A percentile compares a stretch with the other conserved stretches of the same genome.
phyloP scores from a whole-genome alignment of 2,888 invertebrate species.

The Aphrophora alni region DNA sequence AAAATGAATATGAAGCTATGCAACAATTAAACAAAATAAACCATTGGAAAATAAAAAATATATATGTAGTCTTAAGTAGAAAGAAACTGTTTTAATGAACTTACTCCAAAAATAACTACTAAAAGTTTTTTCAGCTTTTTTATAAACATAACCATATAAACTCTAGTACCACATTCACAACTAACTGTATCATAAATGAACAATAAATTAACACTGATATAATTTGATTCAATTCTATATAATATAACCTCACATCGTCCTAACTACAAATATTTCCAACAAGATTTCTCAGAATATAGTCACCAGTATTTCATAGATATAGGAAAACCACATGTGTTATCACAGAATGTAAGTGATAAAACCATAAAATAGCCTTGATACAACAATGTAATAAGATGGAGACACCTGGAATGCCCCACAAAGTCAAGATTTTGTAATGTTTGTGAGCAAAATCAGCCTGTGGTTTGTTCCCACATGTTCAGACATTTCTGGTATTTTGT shows the following conservation, averaged over 20 bases:
- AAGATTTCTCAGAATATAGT: background rate
- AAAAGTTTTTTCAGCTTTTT: background rate
- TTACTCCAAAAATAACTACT: background rate
- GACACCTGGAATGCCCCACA: background rate
- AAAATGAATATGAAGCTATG: no score
- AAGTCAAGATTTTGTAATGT: background rate
- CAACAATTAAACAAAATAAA: no score
- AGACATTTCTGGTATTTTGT: background rate
- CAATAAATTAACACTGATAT: background rate
- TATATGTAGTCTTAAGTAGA: background rate
- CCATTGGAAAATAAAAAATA: no score
- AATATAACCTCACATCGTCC: background rate
- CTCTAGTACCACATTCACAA: background rate
- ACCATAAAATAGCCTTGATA: background rate
- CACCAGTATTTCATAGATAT: background rate
- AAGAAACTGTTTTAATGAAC: background rate
- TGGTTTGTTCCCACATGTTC: background rate
- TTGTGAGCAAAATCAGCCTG: background rate
- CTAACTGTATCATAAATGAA: background rate
- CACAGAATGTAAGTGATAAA: background rate
- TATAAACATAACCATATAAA: background rate
- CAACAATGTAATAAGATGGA: background rate
- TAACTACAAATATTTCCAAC: background rate
- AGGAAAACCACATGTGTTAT: background rate
- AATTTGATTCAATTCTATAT: background rate